These are phyloP conservation scores for Hymenopus coronatus DNA, from an alignment of 2,888 invertebrate genomes.

Conservation along the genomic window DNA sequence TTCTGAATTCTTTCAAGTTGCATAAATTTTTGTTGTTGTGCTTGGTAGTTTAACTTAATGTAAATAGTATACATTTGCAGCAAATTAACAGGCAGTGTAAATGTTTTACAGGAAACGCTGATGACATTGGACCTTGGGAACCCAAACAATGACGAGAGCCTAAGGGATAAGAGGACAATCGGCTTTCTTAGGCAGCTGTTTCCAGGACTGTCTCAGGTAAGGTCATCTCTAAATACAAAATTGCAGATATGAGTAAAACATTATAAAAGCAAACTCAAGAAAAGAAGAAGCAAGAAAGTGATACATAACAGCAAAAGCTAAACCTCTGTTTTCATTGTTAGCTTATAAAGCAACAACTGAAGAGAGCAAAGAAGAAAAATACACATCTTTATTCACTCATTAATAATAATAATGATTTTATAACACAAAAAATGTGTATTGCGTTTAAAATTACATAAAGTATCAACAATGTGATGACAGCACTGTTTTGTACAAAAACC, in stretches of 20 bases:
- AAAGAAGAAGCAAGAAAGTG: not conserved
- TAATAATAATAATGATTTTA: too few species aligned
- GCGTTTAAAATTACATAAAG: too few species aligned
- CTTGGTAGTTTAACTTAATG: not conserved
- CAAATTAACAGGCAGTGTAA: not conserved
- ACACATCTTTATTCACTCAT: too few species aligned
- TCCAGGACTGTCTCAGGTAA: constrained; percentile 70
- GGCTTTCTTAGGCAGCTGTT: constrained; percentile 72
- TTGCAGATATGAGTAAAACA: not conserved
- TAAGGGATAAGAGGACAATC: constrained; percentile 72
- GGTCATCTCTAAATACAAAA: constrained; percentile 38
- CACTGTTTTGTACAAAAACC: too few species aligned
- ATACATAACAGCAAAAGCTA: too few species aligned
- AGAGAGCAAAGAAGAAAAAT: too few species aligned
- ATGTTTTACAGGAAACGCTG: constrained; percentile 58
- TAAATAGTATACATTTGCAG: not conserved
- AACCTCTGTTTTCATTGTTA: too few species aligned
- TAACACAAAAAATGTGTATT: too few species aligned
- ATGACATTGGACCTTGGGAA: constrained; percentile 63
- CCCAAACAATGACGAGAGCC: constrained; percentile 7
- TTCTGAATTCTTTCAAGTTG: too few species aligned
- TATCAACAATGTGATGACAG: too few species aligned
- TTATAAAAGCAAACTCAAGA: not conserved
- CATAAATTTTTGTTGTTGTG: too few species aligned
- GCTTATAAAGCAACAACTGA: too few species aligned